Conservation (phyloP, 1,140 invertebrate species). For the Drosophila lowei region DNA sequence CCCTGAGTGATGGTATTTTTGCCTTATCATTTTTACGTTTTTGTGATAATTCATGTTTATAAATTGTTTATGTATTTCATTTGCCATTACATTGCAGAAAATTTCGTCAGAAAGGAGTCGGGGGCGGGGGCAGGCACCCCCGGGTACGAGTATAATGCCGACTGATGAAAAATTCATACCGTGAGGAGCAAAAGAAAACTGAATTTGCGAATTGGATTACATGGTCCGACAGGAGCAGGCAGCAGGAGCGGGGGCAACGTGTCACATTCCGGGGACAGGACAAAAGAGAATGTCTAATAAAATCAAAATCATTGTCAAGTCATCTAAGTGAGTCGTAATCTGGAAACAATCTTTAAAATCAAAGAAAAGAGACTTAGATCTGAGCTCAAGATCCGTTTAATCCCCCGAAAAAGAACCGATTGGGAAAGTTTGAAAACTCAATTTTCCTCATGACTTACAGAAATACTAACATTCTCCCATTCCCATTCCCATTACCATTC, state of each 20-base stretch:
- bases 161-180: constrained; percentile 50
- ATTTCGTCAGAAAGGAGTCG: not conserved
- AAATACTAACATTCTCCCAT: constrained; percentile 20
- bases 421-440: constrained; percentile 49
- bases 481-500: too few relatives aligned
- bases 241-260: too few relatives aligned
- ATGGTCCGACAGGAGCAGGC: constrained; percentile 2
- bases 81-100: constrained; percentile 71
- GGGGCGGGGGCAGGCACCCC: not conserved
- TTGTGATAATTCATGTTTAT: constrained; percentile 76
- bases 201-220: constrained; percentile 47
- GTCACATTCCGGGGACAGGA: not conserved
- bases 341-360: not conserved
- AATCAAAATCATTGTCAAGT: constrained; percentile 54
- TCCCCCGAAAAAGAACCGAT: not conserved
- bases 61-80: constrained; percentile 77
- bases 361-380: not conserved
- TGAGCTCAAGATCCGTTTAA: not conserved
- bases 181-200: constrained; percentile 24
- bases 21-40: constrained; percentile 73
- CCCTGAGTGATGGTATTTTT: constrained; percentile 55
- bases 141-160: constrained; percentile 1
- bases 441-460: constrained; percentile 62
- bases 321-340: constrained; percentile 34
- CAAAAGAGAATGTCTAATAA: constrained; percentile 33